Percentiles rank a stretch among this genome's conserved stretches.
These are phyloP conservation scores for Camponotus fellah DNA, from an alignment of 2,888 invertebrate species.

Conservation along the genomic window DNA sequence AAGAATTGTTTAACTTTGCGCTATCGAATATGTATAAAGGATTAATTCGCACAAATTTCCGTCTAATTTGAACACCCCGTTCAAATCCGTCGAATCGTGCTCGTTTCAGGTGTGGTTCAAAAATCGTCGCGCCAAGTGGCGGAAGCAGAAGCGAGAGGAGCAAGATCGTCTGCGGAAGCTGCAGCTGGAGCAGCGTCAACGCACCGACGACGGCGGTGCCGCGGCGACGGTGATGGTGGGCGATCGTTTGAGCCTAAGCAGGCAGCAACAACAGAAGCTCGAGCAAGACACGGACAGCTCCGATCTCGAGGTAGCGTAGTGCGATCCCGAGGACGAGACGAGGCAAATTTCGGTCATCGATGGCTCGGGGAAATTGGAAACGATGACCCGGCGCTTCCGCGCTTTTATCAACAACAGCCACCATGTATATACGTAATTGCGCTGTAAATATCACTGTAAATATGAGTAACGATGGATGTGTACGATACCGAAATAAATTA, in stretches of 20 bases:
- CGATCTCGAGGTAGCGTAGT: slow-evolving; percentile 93
- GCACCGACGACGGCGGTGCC: slow-evolving; percentile 81
- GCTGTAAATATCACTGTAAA: slow-evolving; percentile 83
- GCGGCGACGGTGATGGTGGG: slow-evolving; percentile 78
- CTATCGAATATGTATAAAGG: background rate
- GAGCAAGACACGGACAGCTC: slow-evolving; percentile 89
- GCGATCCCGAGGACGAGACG: slow-evolving; percentile 21
- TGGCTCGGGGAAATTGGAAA: background rate
- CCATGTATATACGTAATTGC: slow-evolving; percentile 71
- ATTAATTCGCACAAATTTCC: background rate
- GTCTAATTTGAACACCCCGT: background rate
- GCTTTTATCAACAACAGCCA: slow-evolving; percentile 19
- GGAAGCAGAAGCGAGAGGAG: slow-evolving; percentile 97
- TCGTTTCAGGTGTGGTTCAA: slow-evolving; percentile 97
- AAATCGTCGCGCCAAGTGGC: slow-evolving; percentile 98
- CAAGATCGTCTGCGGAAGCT: slow-evolving; percentile 93
- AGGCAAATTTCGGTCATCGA: slow-evolving; percentile 1
- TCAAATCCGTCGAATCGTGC: background rate
- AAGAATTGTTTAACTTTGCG: background rate
- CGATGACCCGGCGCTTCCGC: slow-evolving; percentile 28
- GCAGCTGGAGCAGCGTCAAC: slow-evolving; percentile 91
- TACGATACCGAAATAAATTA: slow-evolving; percentile 83
- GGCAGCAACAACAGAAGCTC: slow-evolving; percentile 72
- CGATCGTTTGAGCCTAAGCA: slow-evolving; percentile 78
- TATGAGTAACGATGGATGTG: slow-evolving; percentile 82